A percentile compares a stretch with the other conserved stretches of the same genome.
Conservation (phyloP, 1,140 invertebrate species). For the Drosophila bocqueti region DNA sequence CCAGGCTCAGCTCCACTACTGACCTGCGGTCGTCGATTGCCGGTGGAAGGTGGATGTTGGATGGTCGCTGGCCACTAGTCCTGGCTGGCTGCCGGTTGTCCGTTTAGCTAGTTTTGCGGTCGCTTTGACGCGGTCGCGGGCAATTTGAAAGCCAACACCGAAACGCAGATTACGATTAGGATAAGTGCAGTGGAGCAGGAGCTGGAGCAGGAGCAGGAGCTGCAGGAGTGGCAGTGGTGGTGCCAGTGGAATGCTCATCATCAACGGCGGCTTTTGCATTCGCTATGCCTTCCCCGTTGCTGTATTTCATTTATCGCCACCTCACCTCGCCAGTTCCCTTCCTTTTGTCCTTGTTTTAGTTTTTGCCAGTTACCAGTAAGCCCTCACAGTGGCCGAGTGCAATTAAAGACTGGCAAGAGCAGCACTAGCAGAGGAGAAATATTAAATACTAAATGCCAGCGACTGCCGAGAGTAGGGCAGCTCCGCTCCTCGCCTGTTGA, state of each 20-base stretch:
- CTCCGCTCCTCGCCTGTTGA: constrained; percentile 23
- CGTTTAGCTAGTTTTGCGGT: constrained; percentile 77
- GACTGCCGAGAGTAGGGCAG: neutral
- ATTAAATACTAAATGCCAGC: constrained; percentile 48
- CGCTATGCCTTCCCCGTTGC: constrained; percentile 17
- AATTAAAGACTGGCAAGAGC: constrained; percentile 37
- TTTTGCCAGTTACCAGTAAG: constrained; percentile 34
- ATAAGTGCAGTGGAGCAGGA: constrained; percentile 42
- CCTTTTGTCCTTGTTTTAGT: constrained; percentile 30
- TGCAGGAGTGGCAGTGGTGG: neutral
- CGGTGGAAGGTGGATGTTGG: neutral
- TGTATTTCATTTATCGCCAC: constrained; percentile 20
- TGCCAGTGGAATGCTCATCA: constrained; percentile 17
- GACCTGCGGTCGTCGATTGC: constrained; percentile 51
- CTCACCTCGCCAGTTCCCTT: constrained; percentile 10
- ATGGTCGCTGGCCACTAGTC: neutral
- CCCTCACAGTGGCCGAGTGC: constrained; percentile 20
- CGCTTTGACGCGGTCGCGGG: constrained; percentile 72
- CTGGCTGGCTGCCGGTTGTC: constrained; percentile 19
- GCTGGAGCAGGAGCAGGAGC: constrained; percentile 1
- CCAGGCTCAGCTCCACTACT: constrained; percentile 4
- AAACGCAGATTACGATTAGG: constrained; percentile 58
- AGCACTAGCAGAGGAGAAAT: constrained; percentile 9
- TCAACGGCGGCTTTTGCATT: constrained; percentile 3
- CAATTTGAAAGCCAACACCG: constrained; percentile 65